These are phyloP conservation scores for Drosophila sechellia DNA, from an alignment of 1,140 invertebrate genomes.

Conservation along the genomic window DNA sequence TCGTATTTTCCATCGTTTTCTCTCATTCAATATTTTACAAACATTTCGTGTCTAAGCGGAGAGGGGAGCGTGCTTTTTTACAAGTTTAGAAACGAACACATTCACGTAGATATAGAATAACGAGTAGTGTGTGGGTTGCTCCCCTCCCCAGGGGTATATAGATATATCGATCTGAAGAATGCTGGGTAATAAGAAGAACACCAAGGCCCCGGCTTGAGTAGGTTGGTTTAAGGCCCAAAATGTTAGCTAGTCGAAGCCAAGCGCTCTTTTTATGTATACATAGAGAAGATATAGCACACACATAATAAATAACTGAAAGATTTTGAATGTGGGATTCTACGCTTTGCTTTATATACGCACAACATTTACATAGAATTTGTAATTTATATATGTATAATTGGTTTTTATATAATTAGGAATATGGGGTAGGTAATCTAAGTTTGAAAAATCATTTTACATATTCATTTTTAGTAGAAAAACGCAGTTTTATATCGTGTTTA, in stretches of 20 bases:
- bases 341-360: conserved; percentile 41
- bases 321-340: conserved; percentile 32
- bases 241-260: conserved; percentile 33
- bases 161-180: conserved; percentile 46
- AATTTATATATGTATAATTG: conserved; percentile 43
- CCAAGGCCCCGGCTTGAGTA: conserved; percentile 36
- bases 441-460: conserved; percentile 76
- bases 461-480: conserved; percentile 67
- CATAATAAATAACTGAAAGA: conserved; percentile 35
- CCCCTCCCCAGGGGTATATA: conserved; percentile 37
- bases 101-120: conserved; percentile 44
- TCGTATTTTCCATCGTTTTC: conserved; percentile 7
- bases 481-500: conserved; percentile 46
- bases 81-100: conserved; percentile 61
- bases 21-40: conserved; percentile 44
- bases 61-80: conserved; percentile 51
- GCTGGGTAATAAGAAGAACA: conserved; percentile 27
- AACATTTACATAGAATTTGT: conserved; percentile 49
- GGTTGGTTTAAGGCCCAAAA: conserved; percentile 43
- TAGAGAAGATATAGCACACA: conserved; percentile 38
- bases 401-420: conserved; percentile 33
- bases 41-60: conserved; percentile 39
- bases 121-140: conserved; percentile 26
- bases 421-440: conserved; percentile 35
- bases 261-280: conserved; percentile 26